These are phyloP conservation scores for Riparia riparia DNA, from an alignment of 2,113 vertebrate genomes.

Conservation along the genomic window DNA sequence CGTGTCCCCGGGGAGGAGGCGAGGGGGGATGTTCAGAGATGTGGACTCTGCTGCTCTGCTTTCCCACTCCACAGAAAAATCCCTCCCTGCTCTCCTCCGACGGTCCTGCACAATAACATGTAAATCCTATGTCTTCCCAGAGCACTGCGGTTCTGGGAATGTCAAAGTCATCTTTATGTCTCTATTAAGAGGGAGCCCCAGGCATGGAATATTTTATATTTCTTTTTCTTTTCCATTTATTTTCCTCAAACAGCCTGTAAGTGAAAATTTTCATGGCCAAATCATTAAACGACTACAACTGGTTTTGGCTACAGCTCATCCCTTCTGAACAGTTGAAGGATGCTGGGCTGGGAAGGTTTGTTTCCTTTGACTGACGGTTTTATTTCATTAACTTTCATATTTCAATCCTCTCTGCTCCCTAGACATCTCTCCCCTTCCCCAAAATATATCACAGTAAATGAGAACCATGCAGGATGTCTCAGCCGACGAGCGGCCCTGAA, in stretches of 20 bases:
- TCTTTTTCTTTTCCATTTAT: slow-evolving; percentile 28
- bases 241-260: slow-evolving; percentile 66
- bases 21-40: slow-evolving; percentile 27
- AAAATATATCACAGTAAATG: slow-evolving; percentile 15
- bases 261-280: slow-evolving; percentile 66
- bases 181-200: slow-evolving; percentile 65
- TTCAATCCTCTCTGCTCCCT: slow-evolving; percentile 11
- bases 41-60: neutral
- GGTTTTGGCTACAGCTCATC: slow-evolving; percentile 57
- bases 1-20: neutral
- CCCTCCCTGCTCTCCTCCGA: slow-evolving; percentile 8
- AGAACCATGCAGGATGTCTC: slow-evolving; percentile 6
- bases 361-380: slow-evolving; percentile 54
- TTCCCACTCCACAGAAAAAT: slow-evolving; percentile 45
- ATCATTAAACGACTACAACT: slow-evolving; percentile 53
- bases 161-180: slow-evolving; percentile 65
- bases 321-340: slow-evolving; percentile 45
- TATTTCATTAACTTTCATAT: slow-evolving; percentile 59
- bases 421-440: slow-evolving; percentile 55
- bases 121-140: slow-evolving; percentile 42
- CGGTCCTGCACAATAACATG: slow-evolving; percentile 58
- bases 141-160: slow-evolving; percentile 48
- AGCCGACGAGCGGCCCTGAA: neutral
- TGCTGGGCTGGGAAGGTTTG: slow-evolving; percentile 49
- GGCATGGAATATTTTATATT: slow-evolving; percentile 58